Base-by-base conservation (phyloP, 2,113 vertebrate species). In the Limnothrissa miodon region DNA sequence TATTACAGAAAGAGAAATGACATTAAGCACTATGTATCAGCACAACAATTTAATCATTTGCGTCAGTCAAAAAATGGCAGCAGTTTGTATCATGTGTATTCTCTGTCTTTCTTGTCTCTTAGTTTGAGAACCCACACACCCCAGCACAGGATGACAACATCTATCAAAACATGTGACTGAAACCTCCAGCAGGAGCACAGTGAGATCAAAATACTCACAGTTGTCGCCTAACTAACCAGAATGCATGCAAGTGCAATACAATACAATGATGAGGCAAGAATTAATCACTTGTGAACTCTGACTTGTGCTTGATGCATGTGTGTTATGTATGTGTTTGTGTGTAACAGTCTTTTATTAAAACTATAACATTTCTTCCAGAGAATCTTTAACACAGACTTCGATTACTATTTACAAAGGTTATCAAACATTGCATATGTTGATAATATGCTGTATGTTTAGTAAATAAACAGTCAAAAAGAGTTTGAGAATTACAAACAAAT, bases 81-180 rank as follows among this genome's bases (percentile, higher is more conserved):
- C 5, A 25, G 1, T 25, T 66, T 66, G 23, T n/a, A 66, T 25
- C 4, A 19, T 62, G 56, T 62, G n/a, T n/a, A 81, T 62, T 59
- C 11, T 42, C 42, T n/a, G 10, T 21, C 17, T 39, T 42, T 21
- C 82, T 87, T 19, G 78, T 13, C 0, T 89, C 79, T 23, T 89
- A 92, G 93, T 79, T 44, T 39, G 42, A 84, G 36, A 39, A 23
- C 36, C 11, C 48, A 0, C 78, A 87, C 23, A 2, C 53, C 1
- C 83, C 80, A 8, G 0, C 2, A 56, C 70, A 89, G 29, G 33
- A 46, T 56, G 92, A 93, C n/a, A 90, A 87, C 88, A 87, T 93
- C 81, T 93, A 94, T 85, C 90, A 94, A 88, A 94, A 94, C 78
- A 46, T 92, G 29, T 91, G 62, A 88, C 39, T 0, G 2, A 17